Base-by-base conservation (phyloP, 1,140 invertebrate species). In the Branchinecta lynchi region DNA sequence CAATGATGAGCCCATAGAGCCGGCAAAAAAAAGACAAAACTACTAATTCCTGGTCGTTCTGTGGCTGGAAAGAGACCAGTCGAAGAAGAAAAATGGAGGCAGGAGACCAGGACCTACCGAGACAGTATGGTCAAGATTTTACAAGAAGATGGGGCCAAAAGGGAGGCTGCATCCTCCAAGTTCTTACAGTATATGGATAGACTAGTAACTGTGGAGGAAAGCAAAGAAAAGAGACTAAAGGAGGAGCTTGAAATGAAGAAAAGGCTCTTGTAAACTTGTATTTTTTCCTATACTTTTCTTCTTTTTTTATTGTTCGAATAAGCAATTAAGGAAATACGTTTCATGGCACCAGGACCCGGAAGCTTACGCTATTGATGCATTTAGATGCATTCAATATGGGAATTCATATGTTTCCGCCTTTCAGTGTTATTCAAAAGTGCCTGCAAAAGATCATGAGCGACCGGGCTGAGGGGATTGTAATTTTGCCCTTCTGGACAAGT, bases 51-150 rank as follows among this genome's bases (percentile, higher is more conserved):
- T 60, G 51, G 51, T 20, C 12, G 17, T 15, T 60, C 17, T 60
- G 51, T 12, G 17, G 51, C 51, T 60, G 51, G 51, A 20, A 60
- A 60, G 17, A 60, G 51, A 20, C 51, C 12, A 20, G 17, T 60
- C 12, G 51, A 60, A 20, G 51, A 60, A 60, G 51, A 60, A 60
- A 60, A 60, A 20, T 60, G 51, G 51, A 60, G 51, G 51, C 12
- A 60, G 17, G 51, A 60, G 17, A 60, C 51, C 17, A 60, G 51
- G 17, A 20, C 51, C 12, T 60, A 60, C 51, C 12, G 51, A 60
- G 51, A 60, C 12, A 60, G 6, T 60, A 60, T 60, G 12, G 51
- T 60, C 51, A 60, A 60, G 51, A 60, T 60, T 20, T 20, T 60
- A 3, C 12, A 60, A 60, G 51, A 60, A 60, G 51, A 60, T 60